Evolutionary conservation across 2,888 invertebrate genomes (phyloP), one percentile per base, ranked within the genome.

Genomic region (Clivina fossor): DNA sequence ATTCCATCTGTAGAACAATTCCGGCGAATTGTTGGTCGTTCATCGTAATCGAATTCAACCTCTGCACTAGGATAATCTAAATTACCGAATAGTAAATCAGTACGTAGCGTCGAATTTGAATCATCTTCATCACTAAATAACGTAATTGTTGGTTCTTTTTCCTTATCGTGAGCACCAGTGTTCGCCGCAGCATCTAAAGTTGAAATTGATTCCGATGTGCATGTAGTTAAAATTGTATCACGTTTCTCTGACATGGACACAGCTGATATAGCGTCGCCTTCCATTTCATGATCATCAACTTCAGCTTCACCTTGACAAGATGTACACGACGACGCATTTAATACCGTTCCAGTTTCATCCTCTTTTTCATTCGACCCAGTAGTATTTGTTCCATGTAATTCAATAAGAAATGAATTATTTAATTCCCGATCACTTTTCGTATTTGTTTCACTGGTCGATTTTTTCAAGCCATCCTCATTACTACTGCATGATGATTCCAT

Each of bases 61-160:
- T 69, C 68, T 15, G 63, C 61, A 28, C 67, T 66, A 48, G 69
- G 71, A 61, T 72, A 73, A 57, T 71, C 72, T 11, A 70, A 69
- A 41, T 73, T 67, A 59, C 73, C 73, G 58, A 74, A 74, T 56
- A 74, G 62, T 60, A 70, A 68, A 66, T 74, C 73, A 3, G 66
- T 66, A 53, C 70, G 56, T 40, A 71, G 59, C 3, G 71, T 68
- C 1, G 70, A 70, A 61, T 68, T 69, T 43, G 71, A 68, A 49
- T 69, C 68, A 49, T 69, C 70, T 56, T 69, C 71, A 44, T 69
- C 69, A 57, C 71, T 69, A 61, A 73, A 73, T 51, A 74, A 62
- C 48, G 71, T 70, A 58, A 73, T 67, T 26, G 63, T 65, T 4
- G 56, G 26, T 51, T 59, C 60, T 28, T 61, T 57, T 33, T 66